Conservation (phyloP, 64 coral and sea anemone species). For the Astreopora myriophthalma region DNA sequence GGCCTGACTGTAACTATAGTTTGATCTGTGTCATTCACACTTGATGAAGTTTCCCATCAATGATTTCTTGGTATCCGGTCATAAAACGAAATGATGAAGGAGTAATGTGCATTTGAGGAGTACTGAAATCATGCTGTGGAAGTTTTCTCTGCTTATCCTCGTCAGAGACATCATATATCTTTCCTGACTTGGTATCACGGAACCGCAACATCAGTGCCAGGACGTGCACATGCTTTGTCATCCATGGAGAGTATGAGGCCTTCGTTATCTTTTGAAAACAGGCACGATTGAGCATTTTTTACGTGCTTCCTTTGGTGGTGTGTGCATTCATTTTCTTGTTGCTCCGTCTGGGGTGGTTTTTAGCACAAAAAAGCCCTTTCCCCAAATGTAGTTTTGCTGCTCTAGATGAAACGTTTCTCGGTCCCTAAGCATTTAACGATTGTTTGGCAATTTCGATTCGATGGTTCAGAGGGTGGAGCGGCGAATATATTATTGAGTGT, state of each 20-base stretch:
- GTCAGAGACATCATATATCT: no score
- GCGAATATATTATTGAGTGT: no score
- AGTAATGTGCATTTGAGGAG: no score
- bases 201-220: slow-evolving; percentile 17
- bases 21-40: slow-evolving; percentile 42
- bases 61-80: slow-evolving; percentile 16
- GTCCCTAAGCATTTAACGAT: no score
- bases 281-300: slow-evolving; percentile 36
- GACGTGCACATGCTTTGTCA: slow-evolving; percentile 46
- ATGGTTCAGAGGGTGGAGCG: no score
- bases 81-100: no score
- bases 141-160: no score
- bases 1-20: slow-evolving; percentile 23
- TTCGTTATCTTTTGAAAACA: slow-evolving; percentile 28
- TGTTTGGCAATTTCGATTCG: no score
- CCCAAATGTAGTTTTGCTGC: slow-evolving; percentile 38
- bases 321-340: slow-evolving; percentile 50
- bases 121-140: no score
- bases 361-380: slow-evolving; percentile 36
- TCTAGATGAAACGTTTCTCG: not conserved
- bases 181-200: not conserved
- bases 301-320: slow-evolving; percentile 62
- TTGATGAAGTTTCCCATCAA: slow-evolving; percentile 52
- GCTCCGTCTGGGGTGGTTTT: slow-evolving; percentile 46
- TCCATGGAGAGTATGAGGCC: slow-evolving; percentile 40